These are phyloP conservation scores for Eristalinus aeneus DNA, from an alignment of 2,888 invertebrate genomes.

Conservation along the genomic window DNA sequence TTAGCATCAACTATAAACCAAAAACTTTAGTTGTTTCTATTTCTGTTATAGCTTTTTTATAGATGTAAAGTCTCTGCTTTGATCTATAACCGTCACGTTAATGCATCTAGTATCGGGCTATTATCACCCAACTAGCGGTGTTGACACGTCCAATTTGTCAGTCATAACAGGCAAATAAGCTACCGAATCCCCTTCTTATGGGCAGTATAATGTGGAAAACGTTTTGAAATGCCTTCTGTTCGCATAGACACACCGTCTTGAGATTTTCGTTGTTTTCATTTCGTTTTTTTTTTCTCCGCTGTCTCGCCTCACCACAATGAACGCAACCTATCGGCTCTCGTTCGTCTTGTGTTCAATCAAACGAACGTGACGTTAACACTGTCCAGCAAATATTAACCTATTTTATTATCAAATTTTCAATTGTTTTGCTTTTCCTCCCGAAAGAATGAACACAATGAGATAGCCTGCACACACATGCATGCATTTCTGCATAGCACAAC, in stretches of 20 bases:
- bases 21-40: no score
- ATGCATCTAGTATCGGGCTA: background rate
- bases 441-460: background rate
- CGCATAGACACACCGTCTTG: background rate
- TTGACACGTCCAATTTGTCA: slow-evolving; percentile 40
- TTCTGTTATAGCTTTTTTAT: no score
- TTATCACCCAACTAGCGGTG: slow-evolving; percentile 23
- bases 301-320: slow-evolving; percentile 38
- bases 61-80: background rate
- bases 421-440: slow-evolving; percentile 38
- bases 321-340: slow-evolving; percentile 60
- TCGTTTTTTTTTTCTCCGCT: background rate
- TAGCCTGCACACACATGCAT: background rate
- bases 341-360: slow-evolving; percentile 17
- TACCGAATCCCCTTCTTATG: slow-evolving; percentile 9
- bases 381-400: slow-evolving; percentile 71
- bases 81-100: background rate
- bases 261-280: slow-evolving; percentile 3
- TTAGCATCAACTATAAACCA: no score
- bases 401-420: slow-evolving; percentile 68
- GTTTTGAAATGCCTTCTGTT: slow-evolving; percentile 29
- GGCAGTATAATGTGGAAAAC: background rate
- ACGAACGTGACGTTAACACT: slow-evolving; percentile 61
- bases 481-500: slow-evolving; percentile 4
- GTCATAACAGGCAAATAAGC: slow-evolving; percentile 45